Evolutionary conservation across 2,797 vertebrate genomes (phyloP), one percentile per base, ranked within the genome.

Genomic region (Danio albolineatus): DNA sequence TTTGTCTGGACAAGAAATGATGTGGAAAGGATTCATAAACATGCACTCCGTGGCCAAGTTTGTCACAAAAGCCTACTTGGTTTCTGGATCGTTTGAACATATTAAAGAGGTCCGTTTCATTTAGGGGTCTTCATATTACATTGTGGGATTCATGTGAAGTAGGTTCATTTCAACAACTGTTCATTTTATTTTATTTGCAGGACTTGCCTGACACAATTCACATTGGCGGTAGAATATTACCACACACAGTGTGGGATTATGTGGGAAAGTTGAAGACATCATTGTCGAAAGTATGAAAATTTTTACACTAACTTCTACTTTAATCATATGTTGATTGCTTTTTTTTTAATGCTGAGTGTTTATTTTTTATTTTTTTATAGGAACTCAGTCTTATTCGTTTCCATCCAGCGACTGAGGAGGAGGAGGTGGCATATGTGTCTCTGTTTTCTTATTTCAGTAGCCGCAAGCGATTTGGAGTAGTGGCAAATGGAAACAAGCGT

Each of bases 371-470:
- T 28, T 72, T 66, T 38, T 73, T 89, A 90, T n/a, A 99, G 98
- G 98, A 99, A 83, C 89, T 99, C 76, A 99, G 97, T 89, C 92
- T 99, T 87, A 98, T 99, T 84, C 97, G 98, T 67, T 99, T 99
- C 88, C 97, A 99, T 78, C 98, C 98, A 2, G 97, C 98, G 4
- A 99, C 98, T 13, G 98, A 99, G 90, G 98, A 99, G 84, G 98
- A 99, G 81, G 96, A 98, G 89, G 97, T 97, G 51, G 97, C 98
- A 67, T 99, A 99, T 64, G 96, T 99, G 69, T 99, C 98, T 83
- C 96, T 99, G 54, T 99, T 97, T 93, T 99, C 96, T 83, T 99
- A 99, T 93, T 99, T 99, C 89, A 99, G 97, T 94, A 99, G 98
- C 89, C 96, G 97, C 72, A 96, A 96, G 80, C 92, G 95, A 81